Conservation (phyloP, 1,140 invertebrate species). For the Aphaenogaster rudis region DNA sequence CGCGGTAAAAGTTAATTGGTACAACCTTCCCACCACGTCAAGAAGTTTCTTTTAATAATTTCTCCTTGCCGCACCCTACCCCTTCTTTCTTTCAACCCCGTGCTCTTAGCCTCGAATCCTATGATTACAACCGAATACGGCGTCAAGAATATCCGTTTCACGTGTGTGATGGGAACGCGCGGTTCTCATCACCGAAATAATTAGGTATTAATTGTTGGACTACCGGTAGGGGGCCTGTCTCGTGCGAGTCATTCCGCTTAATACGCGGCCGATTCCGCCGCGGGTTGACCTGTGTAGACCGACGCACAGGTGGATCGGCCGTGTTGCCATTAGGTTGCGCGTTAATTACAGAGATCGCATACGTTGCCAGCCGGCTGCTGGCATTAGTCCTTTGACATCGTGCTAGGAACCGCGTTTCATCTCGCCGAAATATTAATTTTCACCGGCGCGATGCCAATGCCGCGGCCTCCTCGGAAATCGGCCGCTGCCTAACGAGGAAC, state of each 20-base stretch:
- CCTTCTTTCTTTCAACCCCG: not conserved
- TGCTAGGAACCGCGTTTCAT: conserved; percentile 80
- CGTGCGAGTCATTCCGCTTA: conserved; percentile 84
- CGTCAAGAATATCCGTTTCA: conserved; percentile 79
- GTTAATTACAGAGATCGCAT: conserved; percentile 85
- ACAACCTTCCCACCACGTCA: not conserved
- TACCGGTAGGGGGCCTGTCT: conserved; percentile 80
- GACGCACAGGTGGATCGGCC: conserved; percentile 77
- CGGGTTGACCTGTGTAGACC: conserved; percentile 67
- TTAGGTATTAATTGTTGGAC: conserved; percentile 83
- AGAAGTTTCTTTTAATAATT: conserved; percentile 31
- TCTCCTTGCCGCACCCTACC: not conserved
- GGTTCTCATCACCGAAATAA: conserved; percentile 82
- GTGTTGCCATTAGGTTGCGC: conserved; percentile 81
- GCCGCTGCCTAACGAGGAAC: conserved; percentile 63
- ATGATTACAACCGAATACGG: conserved; percentile 65
- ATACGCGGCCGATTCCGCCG: conserved; percentile 76
- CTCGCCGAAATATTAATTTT: conserved; percentile 83
- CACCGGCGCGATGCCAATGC: conserved; percentile 48
- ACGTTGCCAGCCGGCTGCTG: conserved; percentile 74
- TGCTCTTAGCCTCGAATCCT: conserved; percentile 43
- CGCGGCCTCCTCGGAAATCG: not conserved
- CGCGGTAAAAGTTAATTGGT: conserved; percentile 10
- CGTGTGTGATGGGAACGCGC: conserved; percentile 68
- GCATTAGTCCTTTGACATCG: conserved; percentile 80